Percentiles rank a stretch among this genome's conserved stretches.
phyloP scores from a whole-genome alignment of 2,113 vertebrate species.

The Leptobrachium ailaonicum region DNA sequence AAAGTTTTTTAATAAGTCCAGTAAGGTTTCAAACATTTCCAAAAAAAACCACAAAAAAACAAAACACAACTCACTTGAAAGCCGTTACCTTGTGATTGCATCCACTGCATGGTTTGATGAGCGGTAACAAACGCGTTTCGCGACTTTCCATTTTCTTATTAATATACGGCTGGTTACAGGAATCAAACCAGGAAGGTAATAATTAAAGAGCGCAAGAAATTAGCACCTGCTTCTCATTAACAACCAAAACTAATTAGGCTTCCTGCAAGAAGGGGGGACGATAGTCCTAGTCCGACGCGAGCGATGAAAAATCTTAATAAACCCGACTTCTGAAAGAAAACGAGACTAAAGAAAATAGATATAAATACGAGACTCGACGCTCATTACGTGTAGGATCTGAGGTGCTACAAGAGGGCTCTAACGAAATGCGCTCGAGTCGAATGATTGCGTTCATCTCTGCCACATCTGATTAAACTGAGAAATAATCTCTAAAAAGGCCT shows the following conservation, averaged over 20 bases:
- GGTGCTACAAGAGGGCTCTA: too few relatives aligned
- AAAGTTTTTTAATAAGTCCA: too few relatives aligned
- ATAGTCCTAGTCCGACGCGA: background rate
- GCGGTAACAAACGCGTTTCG: background rate
- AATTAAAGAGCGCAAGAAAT: constrained; percentile 52
- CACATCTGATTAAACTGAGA: too few relatives aligned
- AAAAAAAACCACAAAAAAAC: too few relatives aligned
- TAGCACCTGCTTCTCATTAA: constrained; percentile 60
- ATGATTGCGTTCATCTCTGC: too few relatives aligned
- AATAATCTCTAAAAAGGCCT: too few relatives aligned
- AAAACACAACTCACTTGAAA: too few relatives aligned
- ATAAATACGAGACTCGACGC: background rate
- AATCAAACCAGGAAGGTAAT: constrained; percentile 32
- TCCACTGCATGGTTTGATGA: background rate
- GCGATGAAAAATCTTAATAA: background rate
- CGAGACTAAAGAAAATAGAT: background rate
- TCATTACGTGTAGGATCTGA: background rate
- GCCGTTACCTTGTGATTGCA: background rate
- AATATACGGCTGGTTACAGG: background rate
- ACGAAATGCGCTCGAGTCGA: too few relatives aligned
- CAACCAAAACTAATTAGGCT: constrained; percentile 54
- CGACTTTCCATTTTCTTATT: background rate
- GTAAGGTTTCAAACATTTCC: too few relatives aligned
- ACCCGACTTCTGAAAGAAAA: background rate
- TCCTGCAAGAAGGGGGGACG: constrained; percentile 10